Evolutionary conservation across 2,888 invertebrate genomes (phyloP), one percentile per base, ranked within the genome.

Genomic region (Pharmacophagus antenor): DNA sequence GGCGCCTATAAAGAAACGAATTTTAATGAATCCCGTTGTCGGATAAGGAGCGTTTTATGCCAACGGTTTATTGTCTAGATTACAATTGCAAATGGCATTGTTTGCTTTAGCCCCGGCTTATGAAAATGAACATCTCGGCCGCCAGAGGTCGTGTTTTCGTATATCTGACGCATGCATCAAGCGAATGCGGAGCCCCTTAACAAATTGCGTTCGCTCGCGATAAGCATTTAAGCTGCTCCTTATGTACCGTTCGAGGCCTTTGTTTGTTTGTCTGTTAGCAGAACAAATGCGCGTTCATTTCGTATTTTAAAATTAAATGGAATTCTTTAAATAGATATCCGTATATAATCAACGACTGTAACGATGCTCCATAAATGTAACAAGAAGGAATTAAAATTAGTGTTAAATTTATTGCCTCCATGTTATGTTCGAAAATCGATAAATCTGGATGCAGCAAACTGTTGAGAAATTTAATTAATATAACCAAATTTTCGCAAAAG

Each of bases 51-150:
- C 50, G 50, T 57, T 57, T 57, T 31, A 51, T 57, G 44, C 20
- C 50, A 46, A 58, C 51, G 51, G 51, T 51, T 58, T 52, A 58
- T 52, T 52, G 65, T 51, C 58, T 60, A 56, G 69, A 77, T 82
- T 80, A 78, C 77, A 80, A 76, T 74, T 80, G 79, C 75, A 76
- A 80, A 79, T 76, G 65, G 70, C 74, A 73, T 75, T 73, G 73
- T 75, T 71, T 72, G 72, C 71, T 70, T 66, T 64, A 69, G 67
- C 65, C 65, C 66, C 68, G 69, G 69, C 68, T 70, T 76, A 77
- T 73, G 68, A 70, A 73, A 74, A 73, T 72, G 69, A 69, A 68
- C 70, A 67, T 72, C 69, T 70, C 67, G 49, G 31, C n/a, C 49
- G 44, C 51, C 18, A 62, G 64, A 51, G 64, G 67, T 69, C 70